Evolutionary conservation across 1,140 invertebrate genomes (phyloP), one percentile per base, ranked within the genome.

Genomic region (Gonatopus flavifemur): DNA sequence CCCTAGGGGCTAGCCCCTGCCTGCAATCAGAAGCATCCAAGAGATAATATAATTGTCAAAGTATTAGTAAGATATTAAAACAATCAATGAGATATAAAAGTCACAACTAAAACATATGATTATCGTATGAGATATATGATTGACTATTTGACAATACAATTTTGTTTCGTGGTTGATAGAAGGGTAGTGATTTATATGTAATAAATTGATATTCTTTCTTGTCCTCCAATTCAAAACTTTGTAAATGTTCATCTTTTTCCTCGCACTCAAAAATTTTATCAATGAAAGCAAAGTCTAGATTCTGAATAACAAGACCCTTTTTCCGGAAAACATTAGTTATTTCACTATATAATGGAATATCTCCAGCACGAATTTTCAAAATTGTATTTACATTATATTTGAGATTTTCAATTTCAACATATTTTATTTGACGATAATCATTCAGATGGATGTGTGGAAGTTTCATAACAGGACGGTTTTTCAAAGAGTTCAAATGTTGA

Each of bases 61-160:
- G n/a, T n/a, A n/a, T n/a, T n/a, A n/a, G n/a, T n/a, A n/a, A n/a
- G n/a, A n/a, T n/a, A n/a, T n/a, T n/a, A n/a, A n/a, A n/a, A n/a
- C n/a, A n/a, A n/a, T n/a, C n/a, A n/a, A n/a, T n/a, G n/a, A n/a
- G n/a, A n/a, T n/a, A n/a, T n/a, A n/a, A n/a, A n/a, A n/a, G n/a
- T n/a, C n/a, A n/a, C n/a, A n/a, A n/a, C 19, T 39, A 24, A 1
- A 39, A 19, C 37, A 39, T 39, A 20, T 39, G 19, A 8, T 39
- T 20, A 20, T 39, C 37, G 22, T 10, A 18, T 42, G 25, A 42
- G 22, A 39, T 39, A 39, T 39, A n/a, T 18, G 12, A 46, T 30
- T 35, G 21, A 12, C 30, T 33, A 13, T 32, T 32, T 20, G 13
- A 18, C 21, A 31, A 18, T 46, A 36, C 21, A 16, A 39, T 20